Evolutionary conservation across 2,888 invertebrate genomes (phyloP), one percentile per base, ranked within the genome.

Genomic region (Nephrocerus scutellatus): DNA sequence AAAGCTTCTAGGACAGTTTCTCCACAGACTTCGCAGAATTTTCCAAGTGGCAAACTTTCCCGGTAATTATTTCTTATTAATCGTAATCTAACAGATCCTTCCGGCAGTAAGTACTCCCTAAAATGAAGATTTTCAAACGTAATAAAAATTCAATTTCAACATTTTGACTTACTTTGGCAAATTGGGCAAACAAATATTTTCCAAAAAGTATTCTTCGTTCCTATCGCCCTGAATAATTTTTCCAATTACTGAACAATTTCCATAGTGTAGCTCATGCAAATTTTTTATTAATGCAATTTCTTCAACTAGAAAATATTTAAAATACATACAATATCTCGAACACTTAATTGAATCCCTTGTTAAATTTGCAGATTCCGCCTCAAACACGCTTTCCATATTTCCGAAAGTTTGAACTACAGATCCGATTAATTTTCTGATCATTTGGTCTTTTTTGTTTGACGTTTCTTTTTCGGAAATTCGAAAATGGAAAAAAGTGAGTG

Each of bases 231-330:
- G 39, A 19, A 36, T 21, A 8, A 63, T 30, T 19, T 56, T 56
- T n/a, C 64, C 64, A 40, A 64, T 57, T n/a, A 64, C 36, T 12
- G 60, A 45, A 38, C 64, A 63, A 26, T 57, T 57, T 9, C 64
- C 64, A 45, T 53, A 60, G 33, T 64, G 66, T 5, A 65, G 20
- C 6, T 43, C 26, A 3, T 43, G 44, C 14, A 50, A 62, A 31
- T 56, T 50, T 2, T 52, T 32, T 25, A 54, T 52, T 5, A 63
- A 41, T 2, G 45, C 53, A 24, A 64, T 14, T 37, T 64, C 64
- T 43, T 64, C 64, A 1, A 64, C 56, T 9, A 66, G 38, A 10
- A 59, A 42, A 41, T 54, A 51, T 39, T 61, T 62, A 12, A 53
- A 56, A 41, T 43, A 54, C 19, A 51, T 36, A 26, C 57, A 60